Evolutionary conservation across 2,888 invertebrate genomes (phyloP).

Genomic region (Alcis repandata): DNA sequence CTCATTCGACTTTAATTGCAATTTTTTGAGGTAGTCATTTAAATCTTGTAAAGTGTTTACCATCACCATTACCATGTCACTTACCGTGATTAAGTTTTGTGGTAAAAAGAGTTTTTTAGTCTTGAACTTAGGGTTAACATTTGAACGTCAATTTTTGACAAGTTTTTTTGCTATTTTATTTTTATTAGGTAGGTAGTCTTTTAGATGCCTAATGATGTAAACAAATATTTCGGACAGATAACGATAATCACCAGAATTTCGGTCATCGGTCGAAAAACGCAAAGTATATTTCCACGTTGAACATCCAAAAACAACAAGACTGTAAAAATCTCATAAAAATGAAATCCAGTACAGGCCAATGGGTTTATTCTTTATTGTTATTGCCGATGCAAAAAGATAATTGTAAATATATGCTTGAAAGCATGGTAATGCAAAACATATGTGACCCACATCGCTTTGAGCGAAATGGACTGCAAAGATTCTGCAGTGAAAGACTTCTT

Average conservation of each 20-base stretch:
- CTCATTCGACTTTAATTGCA: conserved; percentile 8
- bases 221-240: too few relatives aligned
- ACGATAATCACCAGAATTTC: too few relatives aligned
- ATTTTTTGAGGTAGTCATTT: not conserved
- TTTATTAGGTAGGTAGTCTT: too few relatives aligned
- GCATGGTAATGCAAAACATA: conserved; percentile 1
- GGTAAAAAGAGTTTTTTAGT: too few relatives aligned
- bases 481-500: not conserved
- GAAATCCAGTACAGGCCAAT: conserved; percentile 4
- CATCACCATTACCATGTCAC: not conserved
- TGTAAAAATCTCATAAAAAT: not conserved
- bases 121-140: too few relatives aligned
- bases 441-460: conserved; percentile 2
- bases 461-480: not conserved
- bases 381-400: conserved; percentile 15
- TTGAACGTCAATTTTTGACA: too few relatives aligned
- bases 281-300: too few relatives aligned
- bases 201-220: too few relatives aligned
- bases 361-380: conserved; percentile 83
- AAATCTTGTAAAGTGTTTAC: not conserved
- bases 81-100: not conserved
- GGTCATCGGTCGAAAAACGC: too few relatives aligned
- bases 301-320: not conserved
- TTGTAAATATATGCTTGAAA: conserved; percentile 8
- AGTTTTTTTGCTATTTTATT: too few relatives aligned